A percentile compares a stretch with the other conserved stretches of the same genome.
phyloP scores from a whole-genome alignment of 2,797 vertebrate species.

The Poliocrania exsul region DNA sequence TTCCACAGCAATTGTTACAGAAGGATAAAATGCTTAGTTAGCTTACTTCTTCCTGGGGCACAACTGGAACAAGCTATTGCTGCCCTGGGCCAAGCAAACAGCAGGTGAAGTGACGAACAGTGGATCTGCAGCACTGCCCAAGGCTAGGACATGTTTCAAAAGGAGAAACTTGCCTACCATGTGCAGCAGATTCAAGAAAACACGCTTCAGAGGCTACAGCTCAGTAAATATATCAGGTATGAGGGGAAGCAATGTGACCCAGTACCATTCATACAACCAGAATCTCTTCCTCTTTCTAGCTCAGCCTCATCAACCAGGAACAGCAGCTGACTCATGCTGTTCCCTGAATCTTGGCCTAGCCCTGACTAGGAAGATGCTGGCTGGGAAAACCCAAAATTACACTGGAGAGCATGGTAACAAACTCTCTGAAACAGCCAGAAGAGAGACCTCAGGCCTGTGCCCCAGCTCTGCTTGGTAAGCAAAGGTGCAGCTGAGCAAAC shows the following conservation, averaged over 20 bases:
- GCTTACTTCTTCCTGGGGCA: background rate
- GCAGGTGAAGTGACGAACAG: background rate
- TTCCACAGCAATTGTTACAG: background rate
- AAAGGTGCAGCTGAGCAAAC: background rate
- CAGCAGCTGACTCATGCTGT: accelerated
- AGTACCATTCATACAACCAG: background rate
- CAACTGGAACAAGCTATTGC: background rate
- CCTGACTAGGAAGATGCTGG: background rate
- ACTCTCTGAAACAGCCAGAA: background rate
- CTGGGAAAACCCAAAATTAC: background rate
- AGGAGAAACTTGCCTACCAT: background rate
- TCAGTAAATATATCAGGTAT: background rate
- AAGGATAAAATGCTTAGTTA: background rate
- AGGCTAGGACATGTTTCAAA: background rate
- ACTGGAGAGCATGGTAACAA: background rate
- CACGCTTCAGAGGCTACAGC: accelerated
- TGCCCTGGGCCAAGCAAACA: background rate
- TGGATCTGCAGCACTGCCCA: background rate
- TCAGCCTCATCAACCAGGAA: background rate
- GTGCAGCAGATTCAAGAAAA: background rate
- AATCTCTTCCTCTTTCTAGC: background rate
- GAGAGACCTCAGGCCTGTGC: accelerated
- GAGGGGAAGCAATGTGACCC: background rate
- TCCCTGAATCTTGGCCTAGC: background rate
- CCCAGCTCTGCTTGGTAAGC: background rate